Conservation (phyloP, 2,797 vertebrate genomes). For the Bovichtus variegatus region DNA sequence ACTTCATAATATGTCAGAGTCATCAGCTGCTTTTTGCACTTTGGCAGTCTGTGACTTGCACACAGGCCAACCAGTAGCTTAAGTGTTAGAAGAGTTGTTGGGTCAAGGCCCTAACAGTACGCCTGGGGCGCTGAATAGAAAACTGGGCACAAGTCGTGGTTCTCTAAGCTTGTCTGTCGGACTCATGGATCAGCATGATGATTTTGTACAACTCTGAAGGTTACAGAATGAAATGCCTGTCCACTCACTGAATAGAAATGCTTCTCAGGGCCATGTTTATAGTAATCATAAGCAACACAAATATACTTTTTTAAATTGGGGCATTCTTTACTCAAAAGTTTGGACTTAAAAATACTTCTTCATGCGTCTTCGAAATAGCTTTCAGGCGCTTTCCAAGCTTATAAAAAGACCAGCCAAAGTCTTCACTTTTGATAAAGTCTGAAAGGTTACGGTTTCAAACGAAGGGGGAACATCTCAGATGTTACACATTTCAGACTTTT, state of each 20-base stretch:
- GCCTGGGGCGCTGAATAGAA: slow-evolving; percentile 13
- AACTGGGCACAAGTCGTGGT: slow-evolving; percentile 20
- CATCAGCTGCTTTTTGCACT: slow-evolving; percentile 22
- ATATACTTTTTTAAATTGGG: slow-evolving; percentile 13
- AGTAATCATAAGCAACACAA: slow-evolving; percentile 8
- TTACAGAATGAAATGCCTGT: slow-evolving; percentile 5
- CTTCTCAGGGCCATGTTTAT: background rate
- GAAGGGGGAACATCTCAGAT: slow-evolving; percentile 46
- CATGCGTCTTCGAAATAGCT: slow-evolving; percentile 27
- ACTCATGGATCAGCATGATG: background rate
- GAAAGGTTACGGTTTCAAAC: slow-evolving; percentile 48
- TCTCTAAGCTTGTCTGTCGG: background rate
- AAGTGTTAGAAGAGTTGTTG: slow-evolving; percentile 32
- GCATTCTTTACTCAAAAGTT: background rate
- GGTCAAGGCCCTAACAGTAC: slow-evolving; percentile 10
- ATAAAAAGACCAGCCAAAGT: slow-evolving; percentile 53
- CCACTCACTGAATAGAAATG: slow-evolving; percentile 6
- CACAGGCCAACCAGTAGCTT: slow-evolving; percentile 26
- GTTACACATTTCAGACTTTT: slow-evolving; percentile 56
- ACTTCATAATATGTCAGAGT: slow-evolving; percentile 8
- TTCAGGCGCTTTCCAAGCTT: slow-evolving; percentile 29
- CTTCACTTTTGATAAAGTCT: slow-evolving; percentile 56
- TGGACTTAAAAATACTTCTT: slow-evolving; percentile 27
- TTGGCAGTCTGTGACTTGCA: slow-evolving; percentile 27
- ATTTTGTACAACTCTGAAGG: background rate